Base-by-base conservation (phyloP, 2,113 vertebrate species). In the Caretta caretta region DNA sequence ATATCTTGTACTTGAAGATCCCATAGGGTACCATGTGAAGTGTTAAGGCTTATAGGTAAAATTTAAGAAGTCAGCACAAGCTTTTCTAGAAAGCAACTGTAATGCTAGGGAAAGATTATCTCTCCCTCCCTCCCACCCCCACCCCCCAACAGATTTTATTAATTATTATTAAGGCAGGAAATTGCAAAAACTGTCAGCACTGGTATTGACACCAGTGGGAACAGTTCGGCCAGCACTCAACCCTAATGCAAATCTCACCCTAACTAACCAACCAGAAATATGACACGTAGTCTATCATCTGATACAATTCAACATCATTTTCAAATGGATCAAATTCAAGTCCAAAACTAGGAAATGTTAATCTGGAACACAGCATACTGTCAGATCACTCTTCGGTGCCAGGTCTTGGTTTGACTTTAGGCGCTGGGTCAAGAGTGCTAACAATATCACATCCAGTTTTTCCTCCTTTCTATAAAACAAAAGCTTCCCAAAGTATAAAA, bases 201-300 rank as follows among this genome's bases (percentile, higher is more conserved):
- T 95, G 92, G 85, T 62, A 76, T 29, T 50, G 49, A 88, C 80
- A 95, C 95, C 92, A 90, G 20, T 79, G 79, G 50, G 16, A 94
- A n/a, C 86, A 7, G 3, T 88, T 93, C 79, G 62, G 91, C 72
- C 62, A 96, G 50, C 19, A 54, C 57, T 78, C 65, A 96, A 42
- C 75, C 80, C n/a, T 51, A 87, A 87, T 59, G 42, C 93, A 94
- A 96, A 96, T 92, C 57, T 97, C 93, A 95, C 65, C 84, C 93
- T 88, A 93, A 96, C 92, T 85, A 95, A 93, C 93, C 75, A 96
- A 90, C 90, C 86, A 93, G 93, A 96, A 96, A 79, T 4, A 38
- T 24, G 75, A 89, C 54, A 38, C n/a, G 72, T 90, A 84, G 86
- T 31, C 83, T 76, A 57, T 92, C 80, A 80, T 46, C 80, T 96